Evolutionary conservation across 2,113 vertebrate species (phyloP), one percentile per base, ranked within the genome.

Genomic region (Eretmochelys imbricata): DNA sequence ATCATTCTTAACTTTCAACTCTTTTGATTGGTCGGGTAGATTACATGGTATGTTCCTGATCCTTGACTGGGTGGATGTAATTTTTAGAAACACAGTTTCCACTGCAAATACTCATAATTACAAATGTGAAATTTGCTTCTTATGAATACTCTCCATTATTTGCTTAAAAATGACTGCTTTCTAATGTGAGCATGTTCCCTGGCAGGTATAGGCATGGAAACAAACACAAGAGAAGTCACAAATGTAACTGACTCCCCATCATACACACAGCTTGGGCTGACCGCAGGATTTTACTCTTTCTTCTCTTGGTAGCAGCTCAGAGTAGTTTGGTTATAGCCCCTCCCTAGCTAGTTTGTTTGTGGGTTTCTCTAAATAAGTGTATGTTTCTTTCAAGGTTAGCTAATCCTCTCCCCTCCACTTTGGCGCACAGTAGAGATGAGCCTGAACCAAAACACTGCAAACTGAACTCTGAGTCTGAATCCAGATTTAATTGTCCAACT

Each of bases 61-160:
- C 96, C 92, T 89, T 95, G 81, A 94, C 89, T 92, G 91, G 94
- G 93, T 97, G 82, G 87, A 95, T 94, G 91, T 94, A 96, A 96
- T 91, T 96, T 91, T 96, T 93, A 95, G 83, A 95, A 96, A 93
- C 95, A 93, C 95, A 94, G 95, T 95, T 97, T 95, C 94, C 89
- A n/a, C 65, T 72, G n/a, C 20, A 38, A 72, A 72, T 72, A 81
- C 72, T 88, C 92, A 87, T 95, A 95, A 96, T 96, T 97, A 95
- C 93, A 96, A 95, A 91, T 95, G 86, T 97, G 96, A 96, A 96
- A 97, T 96, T 96, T 94, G 95, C 94, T 92, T 96, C 96, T 90
- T 89, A 94, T 94, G 85, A 97, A 96, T 84, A 84, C 81, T 88
- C 83, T 86, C 89, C 78, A 79, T 81, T 94, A 83, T 97, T 96